Base-by-base conservation (phyloP, 2,888 invertebrate species). In the Xiphydria camelus region DNA sequence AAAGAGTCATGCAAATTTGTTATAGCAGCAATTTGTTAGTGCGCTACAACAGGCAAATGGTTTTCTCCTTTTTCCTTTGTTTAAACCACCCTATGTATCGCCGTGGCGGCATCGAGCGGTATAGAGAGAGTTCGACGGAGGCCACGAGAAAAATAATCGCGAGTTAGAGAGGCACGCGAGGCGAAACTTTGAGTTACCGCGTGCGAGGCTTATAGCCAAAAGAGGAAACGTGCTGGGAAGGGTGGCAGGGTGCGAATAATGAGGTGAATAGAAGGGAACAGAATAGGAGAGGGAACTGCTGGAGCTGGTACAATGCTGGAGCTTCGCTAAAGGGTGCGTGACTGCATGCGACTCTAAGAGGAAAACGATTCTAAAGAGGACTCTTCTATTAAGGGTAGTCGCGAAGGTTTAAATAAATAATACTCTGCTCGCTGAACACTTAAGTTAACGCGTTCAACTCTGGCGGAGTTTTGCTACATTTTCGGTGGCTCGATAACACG, bases 291-390 rank as follows among this genome's bases (percentile, higher is more conserved):
- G 53, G 37, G 51, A 57, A 55, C 61, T 56, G 47, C 48, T 56
- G 54, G 43, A 51, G 45, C 55, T 59, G 58, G 53, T 55, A 51
- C 57, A 53, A 58, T 58, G 54, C 57, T 39, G 41, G 41, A 36
- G 51, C 53, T 59, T 61, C 53, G 54, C 49, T 53, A 49, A 47
- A 54, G 53, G 57, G 48, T 54, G 55, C 49, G 42, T 52, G 57
- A 56, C 53, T 55, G 55, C 52, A 51, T 47, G 47, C 49, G 57
- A 59, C 55, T 53, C 50, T 53, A 48, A 57, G 53, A 51, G 57
- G 53, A 59, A 55, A 57, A 54, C 49, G 54, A 59, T 62, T 62
- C 52, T 52, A 56, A 62, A 57, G 56, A 56, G 53, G 29, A 29
- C 15, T 23, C 2, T 23, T 23, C 23, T 23, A 2, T n/a, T 2